Percentiles rank a stretch among this genome's conserved stretches.
phyloP scores from a whole-genome alignment of 2,113 vertebrate species.

The Chaetorhynchus papuensis region DNA sequence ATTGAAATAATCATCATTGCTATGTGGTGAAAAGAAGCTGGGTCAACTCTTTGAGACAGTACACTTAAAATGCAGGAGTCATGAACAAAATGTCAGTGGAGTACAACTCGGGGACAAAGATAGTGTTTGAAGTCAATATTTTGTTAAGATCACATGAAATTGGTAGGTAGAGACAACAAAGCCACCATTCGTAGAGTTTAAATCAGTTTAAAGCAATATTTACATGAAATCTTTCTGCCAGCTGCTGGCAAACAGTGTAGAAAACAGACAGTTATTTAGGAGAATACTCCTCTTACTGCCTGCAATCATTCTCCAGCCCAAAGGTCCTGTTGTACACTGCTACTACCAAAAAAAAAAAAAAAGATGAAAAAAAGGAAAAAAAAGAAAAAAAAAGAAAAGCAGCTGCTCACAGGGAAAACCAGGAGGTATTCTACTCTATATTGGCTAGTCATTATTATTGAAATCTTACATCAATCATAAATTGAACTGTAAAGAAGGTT shows the following conservation, averaged over 20 bases:
- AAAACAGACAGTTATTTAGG: not conserved
- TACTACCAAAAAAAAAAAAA: not conserved
- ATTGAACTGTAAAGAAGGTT: not conserved
- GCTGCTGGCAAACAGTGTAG: not conserved
- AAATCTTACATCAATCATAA: not conserved
- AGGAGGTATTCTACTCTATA: not conserved
- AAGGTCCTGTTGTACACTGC: not conserved
- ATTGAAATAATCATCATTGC: not conserved
- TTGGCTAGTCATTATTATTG: not conserved
- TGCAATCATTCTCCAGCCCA: not conserved
- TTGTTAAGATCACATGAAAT: not conserved
- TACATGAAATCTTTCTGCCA: not conserved
- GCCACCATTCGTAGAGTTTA: not conserved
- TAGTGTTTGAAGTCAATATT: constrained; percentile 3
- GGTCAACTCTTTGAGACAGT: not conserved
- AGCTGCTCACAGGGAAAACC: not conserved
- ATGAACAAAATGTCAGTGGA: not conserved
- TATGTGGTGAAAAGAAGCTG: not conserved
- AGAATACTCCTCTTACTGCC: not conserved
- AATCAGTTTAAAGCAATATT: constrained; percentile 3
- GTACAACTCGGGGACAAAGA: not conserved
- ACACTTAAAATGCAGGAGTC: not conserved
- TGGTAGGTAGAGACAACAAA: not conserved
- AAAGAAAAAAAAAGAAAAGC: not conserved
- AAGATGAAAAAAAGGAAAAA: rapidly evolving